phyloP scores from a whole-genome alignment of 2,888 invertebrate genomes.

The Drosophila acutilabella region DNA sequence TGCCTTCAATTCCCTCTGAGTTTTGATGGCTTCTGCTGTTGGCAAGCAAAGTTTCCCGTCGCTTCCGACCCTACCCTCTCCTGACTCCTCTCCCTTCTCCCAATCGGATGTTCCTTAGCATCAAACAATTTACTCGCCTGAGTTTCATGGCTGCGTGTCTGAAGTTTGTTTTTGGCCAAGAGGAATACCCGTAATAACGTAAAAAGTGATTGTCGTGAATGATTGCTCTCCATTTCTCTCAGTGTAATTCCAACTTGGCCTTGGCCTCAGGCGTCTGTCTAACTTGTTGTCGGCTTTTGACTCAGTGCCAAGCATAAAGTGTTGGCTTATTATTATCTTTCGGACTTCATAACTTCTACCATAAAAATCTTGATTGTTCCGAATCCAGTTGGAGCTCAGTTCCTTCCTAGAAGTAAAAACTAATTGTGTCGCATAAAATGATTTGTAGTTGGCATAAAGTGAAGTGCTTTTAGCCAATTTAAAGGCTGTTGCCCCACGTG shows the following conservation, averaged over 20 bases:
- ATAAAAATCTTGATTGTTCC: conserved; percentile 68
- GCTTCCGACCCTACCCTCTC: conserved; percentile 48
- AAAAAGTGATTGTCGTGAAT: conserved; percentile 56
- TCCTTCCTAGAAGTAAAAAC: conserved; percentile 22
- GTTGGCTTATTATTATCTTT: conserved; percentile 84
- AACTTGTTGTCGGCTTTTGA: conserved; percentile 73
- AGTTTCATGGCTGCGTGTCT: conserved; percentile 49
- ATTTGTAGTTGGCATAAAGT: conserved; percentile 18
- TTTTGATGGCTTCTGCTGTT: conserved; percentile 51
- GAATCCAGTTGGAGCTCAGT: conserved; percentile 7
- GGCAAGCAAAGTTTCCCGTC: conserved; percentile 70
- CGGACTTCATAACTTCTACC: conserved; percentile 82
- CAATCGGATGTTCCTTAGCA: conserved; percentile 32
- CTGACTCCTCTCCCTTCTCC: conserved; percentile 5
- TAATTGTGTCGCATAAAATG: conserved; percentile 54
- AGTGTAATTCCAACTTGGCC: conserved; percentile 53
- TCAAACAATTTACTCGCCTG: conserved; percentile 69
- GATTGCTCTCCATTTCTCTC: conserved; percentile 52
- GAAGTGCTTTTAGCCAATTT: conserved; percentile 21
- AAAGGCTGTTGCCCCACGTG: conserved; percentile 46
- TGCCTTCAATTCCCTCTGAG: conserved; percentile 50
- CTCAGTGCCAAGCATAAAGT: conserved; percentile 83
- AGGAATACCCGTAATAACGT: conserved; percentile 45
- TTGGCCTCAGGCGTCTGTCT: conserved; percentile 34
- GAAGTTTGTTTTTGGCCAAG: conserved; percentile 51